These are phyloP conservation scores for Agrotis ipsilon DNA, from an alignment of 2,888 invertebrate species.

Conservation along the genomic window DNA sequence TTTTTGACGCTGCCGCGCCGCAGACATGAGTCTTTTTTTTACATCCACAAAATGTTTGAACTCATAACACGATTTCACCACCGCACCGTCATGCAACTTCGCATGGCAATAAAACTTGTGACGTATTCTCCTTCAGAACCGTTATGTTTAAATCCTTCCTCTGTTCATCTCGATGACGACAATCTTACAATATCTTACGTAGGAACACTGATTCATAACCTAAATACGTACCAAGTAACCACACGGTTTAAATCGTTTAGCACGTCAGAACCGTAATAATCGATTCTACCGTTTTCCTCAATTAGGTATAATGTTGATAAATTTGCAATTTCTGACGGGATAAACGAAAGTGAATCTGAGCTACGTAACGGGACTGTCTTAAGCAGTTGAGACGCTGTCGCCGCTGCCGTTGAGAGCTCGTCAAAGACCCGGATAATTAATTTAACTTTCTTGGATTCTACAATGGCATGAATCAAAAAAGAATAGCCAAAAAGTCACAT, in stretches of 20 bases:
- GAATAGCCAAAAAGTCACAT: too few relatives aligned
- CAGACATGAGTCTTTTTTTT: neutral
- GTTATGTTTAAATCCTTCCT: constrained; percentile 12
- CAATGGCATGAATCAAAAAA: too few relatives aligned
- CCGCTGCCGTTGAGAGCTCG: too few relatives aligned
- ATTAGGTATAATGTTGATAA: neutral
- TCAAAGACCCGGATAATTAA: too few relatives aligned
- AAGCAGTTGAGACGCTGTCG: too few relatives aligned
- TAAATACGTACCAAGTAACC: neutral
- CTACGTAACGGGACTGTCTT: too few relatives aligned
- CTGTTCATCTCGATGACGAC: constrained; percentile 32
- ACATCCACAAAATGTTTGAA: neutral
- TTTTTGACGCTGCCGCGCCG: too few relatives aligned
- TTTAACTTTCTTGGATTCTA: too few relatives aligned
- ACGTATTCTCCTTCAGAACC: constrained; percentile 21
- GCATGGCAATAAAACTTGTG: neutral
- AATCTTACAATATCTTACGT: constrained; percentile 21
- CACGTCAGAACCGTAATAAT: constrained; percentile 15
- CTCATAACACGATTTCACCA: neutral
- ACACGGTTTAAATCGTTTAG: neutral
- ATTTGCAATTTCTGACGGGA: too few relatives aligned
- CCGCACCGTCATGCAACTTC: neutral
- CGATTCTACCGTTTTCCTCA: constrained; percentile 26
- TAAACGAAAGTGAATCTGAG: too few relatives aligned
- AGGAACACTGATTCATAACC: constrained; percentile 25